These are phyloP conservation scores for Tauraco hartlaubi DNA, from an alignment of 2,797 vertebrate genomes.

Conservation along the genomic window DNA sequence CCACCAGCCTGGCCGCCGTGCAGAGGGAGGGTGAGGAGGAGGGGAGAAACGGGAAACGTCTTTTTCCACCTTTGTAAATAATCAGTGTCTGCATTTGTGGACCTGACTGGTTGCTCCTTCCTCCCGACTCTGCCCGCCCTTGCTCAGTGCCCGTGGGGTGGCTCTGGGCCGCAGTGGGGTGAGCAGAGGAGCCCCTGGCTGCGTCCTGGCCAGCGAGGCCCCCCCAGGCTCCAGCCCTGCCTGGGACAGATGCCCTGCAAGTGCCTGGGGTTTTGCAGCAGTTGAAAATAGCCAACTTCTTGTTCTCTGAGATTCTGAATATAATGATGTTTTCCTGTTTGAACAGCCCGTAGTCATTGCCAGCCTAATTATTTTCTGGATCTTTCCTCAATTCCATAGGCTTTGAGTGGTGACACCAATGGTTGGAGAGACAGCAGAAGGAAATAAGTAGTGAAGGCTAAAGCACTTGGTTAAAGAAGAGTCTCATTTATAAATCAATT, in stretches of 20 bases:
- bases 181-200: background rate
- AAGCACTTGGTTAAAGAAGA: slow-evolving; percentile 65
- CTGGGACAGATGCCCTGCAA: background rate
- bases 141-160: background rate
- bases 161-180: fast-evolving
- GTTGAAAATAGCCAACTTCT: background rate
- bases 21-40: background rate
- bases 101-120: background rate
- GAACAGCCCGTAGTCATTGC: background rate
- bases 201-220: background rate
- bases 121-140: background rate
- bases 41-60: background rate
- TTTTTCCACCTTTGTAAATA: background rate
- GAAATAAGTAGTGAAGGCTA: slow-evolving; percentile 67
- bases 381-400: background rate
- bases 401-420: slow-evolving; percentile 35
- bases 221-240: background rate
- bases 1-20: fast-evolving
- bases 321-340: background rate
- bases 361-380: background rate
- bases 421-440: slow-evolving; percentile 60
- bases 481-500: slow-evolving; percentile 75
- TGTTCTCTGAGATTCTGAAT: background rate
- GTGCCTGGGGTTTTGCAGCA: background rate
- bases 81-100: background rate